Conservation (phyloP, 2,113 vertebrate genomes). For the Chloropsis cyanopogon region DNA sequence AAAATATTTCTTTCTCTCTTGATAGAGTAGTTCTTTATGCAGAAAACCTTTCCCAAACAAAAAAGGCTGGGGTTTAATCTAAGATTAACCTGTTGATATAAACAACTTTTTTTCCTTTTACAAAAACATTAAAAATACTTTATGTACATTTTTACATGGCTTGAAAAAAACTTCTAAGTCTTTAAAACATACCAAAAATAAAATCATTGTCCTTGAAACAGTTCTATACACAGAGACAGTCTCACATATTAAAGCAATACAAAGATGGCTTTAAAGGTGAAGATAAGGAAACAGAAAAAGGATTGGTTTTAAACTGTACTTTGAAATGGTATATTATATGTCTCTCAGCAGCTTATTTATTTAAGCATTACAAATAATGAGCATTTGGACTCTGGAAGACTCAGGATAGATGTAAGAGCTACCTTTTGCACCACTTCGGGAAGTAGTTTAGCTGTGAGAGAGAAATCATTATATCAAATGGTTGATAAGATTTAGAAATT, state of each 20-base stretch:
- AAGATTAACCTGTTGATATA: neutral
- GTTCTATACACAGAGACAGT: neutral
- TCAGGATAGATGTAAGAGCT: neutral
- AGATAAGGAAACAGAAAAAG: neutral
- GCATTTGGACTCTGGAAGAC: neutral
- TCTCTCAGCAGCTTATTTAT: neutral
- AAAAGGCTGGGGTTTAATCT: neutral
- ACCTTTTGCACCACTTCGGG: neutral
- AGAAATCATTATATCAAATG: neutral
- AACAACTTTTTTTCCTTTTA: neutral
- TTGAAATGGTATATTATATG: neutral
- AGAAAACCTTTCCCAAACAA: neutral
- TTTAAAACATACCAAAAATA: neutral
- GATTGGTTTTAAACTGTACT: neutral
- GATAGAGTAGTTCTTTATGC: neutral
- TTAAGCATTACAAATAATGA: neutral
- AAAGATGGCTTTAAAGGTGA: neutral
- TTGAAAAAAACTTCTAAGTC: neutral
- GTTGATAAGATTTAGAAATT: neutral
- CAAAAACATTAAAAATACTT: neutral
- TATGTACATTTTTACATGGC: neutral
- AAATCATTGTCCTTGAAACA: neutral
- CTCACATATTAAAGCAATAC: neutral
- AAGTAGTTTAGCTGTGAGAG: neutral
- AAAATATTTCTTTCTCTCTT: neutral